Percentiles rank a stretch among this genome's conserved stretches.
phyloP scores from a whole-genome alignment of 30 jellyfish, hydroid and myxozoan species.

The Nemopilema nomurai region DNA sequence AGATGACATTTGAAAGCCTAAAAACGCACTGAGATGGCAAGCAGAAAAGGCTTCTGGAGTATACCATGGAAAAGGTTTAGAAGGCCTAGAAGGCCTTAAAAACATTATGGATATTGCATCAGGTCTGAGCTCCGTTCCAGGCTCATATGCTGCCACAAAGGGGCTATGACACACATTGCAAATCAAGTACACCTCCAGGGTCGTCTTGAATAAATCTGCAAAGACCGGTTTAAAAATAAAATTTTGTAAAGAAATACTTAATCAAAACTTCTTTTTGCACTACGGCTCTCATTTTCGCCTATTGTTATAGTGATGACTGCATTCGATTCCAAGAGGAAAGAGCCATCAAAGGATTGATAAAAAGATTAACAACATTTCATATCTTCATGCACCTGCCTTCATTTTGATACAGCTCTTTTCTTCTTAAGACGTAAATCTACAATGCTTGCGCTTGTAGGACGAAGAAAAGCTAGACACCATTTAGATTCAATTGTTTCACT shows the following conservation, averaged over 20 bases:
- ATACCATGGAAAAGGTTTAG: no score
- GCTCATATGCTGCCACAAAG: no score
- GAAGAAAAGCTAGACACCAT: neutral
- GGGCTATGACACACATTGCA: no score
- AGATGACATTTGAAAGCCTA: no score
- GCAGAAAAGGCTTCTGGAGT: no score
- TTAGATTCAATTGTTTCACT: neutral
- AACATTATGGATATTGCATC: no score
- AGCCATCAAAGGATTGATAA: neutral
- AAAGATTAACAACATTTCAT: neutral
- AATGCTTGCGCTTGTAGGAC: neutral
- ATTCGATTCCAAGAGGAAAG: neutral
- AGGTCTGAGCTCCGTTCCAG: no score
- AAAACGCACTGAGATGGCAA: no score
- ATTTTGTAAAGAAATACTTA: neutral
- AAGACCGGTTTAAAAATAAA: neutral
- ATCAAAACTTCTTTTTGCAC: neutral
- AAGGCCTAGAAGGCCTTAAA: no score
- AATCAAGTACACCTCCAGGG: neutral
- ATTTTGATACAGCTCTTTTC: neutral
- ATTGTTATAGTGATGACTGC: neutral
- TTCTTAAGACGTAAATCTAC: neutral
- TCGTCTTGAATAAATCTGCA: neutral
- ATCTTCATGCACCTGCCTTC: neutral
- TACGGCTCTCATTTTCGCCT: neutral